phyloP scores from a whole-genome alignment of 2,113 vertebrate genomes.

The Pedionomus torquatus region DNA sequence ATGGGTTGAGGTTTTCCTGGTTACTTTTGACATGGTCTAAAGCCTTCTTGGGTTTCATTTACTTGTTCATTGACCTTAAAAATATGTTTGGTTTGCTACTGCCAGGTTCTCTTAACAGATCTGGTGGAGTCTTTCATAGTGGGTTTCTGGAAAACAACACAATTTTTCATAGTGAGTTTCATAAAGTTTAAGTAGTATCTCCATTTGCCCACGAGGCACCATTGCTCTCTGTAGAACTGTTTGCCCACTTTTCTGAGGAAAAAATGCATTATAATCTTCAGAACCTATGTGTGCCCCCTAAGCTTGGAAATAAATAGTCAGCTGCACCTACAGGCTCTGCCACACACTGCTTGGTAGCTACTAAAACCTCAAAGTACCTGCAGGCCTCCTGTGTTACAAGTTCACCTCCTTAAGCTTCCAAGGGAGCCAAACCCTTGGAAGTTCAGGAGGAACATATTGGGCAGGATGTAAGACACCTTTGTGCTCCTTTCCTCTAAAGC shows the following conservation, averaged over 20 bases:
- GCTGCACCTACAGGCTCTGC: not conserved
- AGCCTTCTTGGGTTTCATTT: not conserved
- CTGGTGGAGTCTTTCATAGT: not conserved
- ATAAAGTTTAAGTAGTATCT: not conserved
- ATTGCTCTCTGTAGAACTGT: not conserved
- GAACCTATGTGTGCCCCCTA: rapidly evolving
- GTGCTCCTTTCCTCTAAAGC: not conserved
- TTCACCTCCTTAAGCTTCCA: not conserved
- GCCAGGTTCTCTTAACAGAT: not conserved
- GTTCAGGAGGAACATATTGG: no score
- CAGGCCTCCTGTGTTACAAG: rapidly evolving
- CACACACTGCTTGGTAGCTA: not conserved
- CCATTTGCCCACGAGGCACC: not conserved
- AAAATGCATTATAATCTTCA: not conserved
- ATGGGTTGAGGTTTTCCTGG: not conserved
- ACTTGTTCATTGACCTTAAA: not conserved
- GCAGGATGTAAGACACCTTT: not conserved
- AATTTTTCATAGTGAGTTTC: not conserved
- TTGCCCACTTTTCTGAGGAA: not conserved
- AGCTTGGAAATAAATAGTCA: not conserved
- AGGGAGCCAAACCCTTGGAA: not conserved
- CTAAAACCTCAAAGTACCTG: not conserved
- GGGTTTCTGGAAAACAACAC: not conserved
- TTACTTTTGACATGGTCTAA: not conserved
- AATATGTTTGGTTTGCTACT: not conserved